These are phyloP conservation scores for Pandion haliaetus DNA, from an alignment of 2,113 vertebrate species.

Conservation along the genomic window DNA sequence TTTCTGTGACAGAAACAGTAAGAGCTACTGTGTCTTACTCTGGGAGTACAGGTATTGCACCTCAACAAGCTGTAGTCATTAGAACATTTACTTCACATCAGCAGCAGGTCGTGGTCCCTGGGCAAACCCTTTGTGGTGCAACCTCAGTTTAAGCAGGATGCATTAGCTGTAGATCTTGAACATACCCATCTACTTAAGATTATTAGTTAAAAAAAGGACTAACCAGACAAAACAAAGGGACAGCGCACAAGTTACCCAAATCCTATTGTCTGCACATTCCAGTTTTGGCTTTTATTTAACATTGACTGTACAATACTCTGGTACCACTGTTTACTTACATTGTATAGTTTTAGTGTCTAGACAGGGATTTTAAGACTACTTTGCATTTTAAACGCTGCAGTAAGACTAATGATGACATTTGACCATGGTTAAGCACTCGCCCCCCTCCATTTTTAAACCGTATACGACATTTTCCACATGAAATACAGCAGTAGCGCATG, in stretches of 20 bases:
- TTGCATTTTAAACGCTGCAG: conserved; percentile 63
- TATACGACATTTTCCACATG: neutral
- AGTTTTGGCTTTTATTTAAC: conserved; percentile 81
- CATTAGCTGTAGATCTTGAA: conserved; percentile 44
- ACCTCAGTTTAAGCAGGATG: conserved; percentile 64
- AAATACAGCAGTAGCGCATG: neutral
- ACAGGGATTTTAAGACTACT: conserved; percentile 65
- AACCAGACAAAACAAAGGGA: conserved; percentile 72
- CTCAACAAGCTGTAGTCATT: conserved; percentile 54
- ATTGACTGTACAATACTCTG: conserved; percentile 76
- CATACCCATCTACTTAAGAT: conserved; percentile 62
- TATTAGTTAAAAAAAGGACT: conserved; percentile 61
- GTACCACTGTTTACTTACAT: conserved; percentile 69
- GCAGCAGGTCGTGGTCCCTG: conserved; percentile 82
- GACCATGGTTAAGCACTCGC: neutral
- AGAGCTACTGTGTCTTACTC: conserved; percentile 72
- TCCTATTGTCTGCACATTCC: conserved; percentile 79
- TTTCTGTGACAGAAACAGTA: conserved; percentile 77
- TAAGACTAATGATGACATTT: neutral
- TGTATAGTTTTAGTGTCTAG: conserved; percentile 71
- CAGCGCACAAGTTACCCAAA: conserved; percentile 72
- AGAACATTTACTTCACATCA: conserved; percentile 24
- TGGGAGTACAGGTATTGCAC: conserved; percentile 67
- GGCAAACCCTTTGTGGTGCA: conserved; percentile 68
- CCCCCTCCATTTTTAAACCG: neutral